phyloP scores from a whole-genome alignment of 2,888 invertebrate species.

The Eucera pruinosa region DNA sequence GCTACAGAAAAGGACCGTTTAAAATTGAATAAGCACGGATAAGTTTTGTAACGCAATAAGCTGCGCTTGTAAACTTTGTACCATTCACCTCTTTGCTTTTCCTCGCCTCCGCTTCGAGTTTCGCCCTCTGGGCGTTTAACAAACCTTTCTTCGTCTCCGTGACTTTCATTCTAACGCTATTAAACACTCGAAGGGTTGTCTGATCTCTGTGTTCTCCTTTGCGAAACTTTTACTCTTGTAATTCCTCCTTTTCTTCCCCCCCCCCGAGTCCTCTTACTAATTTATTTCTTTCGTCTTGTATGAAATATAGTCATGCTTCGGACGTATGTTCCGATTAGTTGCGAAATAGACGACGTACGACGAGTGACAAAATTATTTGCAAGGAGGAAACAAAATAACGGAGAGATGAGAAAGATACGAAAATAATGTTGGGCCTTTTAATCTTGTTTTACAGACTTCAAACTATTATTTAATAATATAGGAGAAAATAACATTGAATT shows the following conservation, averaged over 20 bases:
- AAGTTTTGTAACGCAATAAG: conserved; percentile 12
- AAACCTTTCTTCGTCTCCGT: neutral
- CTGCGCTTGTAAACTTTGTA: neutral
- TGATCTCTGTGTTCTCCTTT: conserved; percentile 1
- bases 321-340: no score
- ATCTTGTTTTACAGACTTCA: no score
- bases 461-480: no score
- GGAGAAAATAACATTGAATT: no score
- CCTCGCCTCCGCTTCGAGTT: conserved; percentile 4
- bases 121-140: neutral
- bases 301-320: no score
- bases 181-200: neutral
- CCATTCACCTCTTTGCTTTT: neutral
- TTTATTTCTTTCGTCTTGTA: conserved; percentile 5
- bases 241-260: neutral
- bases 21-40: conserved; percentile 8
- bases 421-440: no score
- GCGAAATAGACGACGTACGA: no score
- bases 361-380: no score
- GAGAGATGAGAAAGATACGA: no score
- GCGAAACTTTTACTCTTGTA: no score
- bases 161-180: conserved; percentile 2
- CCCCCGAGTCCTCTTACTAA: neutral
- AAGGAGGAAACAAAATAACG: no score
- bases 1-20: neutral